Percentiles rank a stretch among this genome's conserved stretches.
phyloP scores from a whole-genome alignment of 2,797 vertebrate species.

The Alectoris magna region DNA sequence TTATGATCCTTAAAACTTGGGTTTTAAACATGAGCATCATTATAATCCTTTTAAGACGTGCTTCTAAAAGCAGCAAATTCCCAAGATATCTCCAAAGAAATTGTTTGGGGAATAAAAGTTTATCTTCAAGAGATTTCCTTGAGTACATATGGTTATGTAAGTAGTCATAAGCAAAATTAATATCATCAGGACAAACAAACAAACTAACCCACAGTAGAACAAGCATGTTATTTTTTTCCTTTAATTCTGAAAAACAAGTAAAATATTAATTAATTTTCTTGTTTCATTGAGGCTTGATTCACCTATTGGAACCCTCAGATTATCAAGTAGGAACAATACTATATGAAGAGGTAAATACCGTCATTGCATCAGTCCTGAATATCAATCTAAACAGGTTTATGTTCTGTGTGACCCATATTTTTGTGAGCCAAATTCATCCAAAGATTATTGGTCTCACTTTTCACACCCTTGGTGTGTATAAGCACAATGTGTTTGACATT shows the following conservation, averaged over 20 bases:
- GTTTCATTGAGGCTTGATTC: neutral
- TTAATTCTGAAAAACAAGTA: neutral
- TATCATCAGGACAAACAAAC: rapidly evolving
- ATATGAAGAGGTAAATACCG: neutral
- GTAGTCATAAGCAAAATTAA: neutral
- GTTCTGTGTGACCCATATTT: neutral
- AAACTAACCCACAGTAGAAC: too few relatives aligned
- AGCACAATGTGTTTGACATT: slow-evolving; percentile 23
- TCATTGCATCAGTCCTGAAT: neutral
- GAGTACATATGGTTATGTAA: neutral
- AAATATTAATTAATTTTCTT: neutral
- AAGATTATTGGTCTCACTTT: neutral
- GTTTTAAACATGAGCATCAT: neutral
- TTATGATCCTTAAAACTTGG: neutral
- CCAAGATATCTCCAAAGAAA: neutral
- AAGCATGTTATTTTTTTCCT: neutral
- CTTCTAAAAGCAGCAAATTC: neutral
- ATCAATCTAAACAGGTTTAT: neutral
- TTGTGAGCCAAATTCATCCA: neutral
- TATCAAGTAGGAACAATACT: neutral
- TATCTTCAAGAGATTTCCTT: neutral
- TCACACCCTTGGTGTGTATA: neutral
- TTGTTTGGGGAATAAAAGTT: neutral
- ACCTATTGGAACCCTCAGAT: neutral
- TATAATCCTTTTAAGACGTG: neutral